phyloP scores from a whole-genome alignment of 37 sponge, comb jelly and placozoan genomes.

The Crambe crambe region DNA sequence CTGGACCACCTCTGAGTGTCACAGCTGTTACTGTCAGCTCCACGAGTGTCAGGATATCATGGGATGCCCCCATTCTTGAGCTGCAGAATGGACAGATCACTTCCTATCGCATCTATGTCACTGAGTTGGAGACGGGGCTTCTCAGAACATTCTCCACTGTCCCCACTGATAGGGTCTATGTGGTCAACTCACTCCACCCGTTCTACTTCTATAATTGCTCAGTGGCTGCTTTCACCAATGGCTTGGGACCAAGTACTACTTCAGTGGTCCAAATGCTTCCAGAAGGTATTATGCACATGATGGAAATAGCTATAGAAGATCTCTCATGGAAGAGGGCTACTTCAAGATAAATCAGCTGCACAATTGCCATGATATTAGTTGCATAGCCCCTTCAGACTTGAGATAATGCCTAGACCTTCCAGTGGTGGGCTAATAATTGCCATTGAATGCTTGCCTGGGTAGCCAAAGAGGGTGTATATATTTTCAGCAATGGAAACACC shows the following conservation, averaged over 20 bases:
- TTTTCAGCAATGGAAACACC: not conserved
- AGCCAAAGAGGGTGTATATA: no score
- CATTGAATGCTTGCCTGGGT: no score
- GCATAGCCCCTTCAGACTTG: no score
- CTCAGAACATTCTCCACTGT: not conserved
- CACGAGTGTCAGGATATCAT: not conserved
- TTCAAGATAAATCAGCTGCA: no score
- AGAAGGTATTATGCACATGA: no score
- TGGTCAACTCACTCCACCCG: conserved; percentile 22
- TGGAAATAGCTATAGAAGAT: no score
- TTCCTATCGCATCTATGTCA: not conserved
- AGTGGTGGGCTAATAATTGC: no score
- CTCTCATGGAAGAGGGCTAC: no score
- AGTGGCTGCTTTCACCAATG: conserved; percentile 47
- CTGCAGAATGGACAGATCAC: conserved; percentile 4
- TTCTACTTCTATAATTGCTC: conserved; percentile 25
- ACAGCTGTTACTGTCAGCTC: not conserved
- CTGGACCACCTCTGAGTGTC: not conserved
- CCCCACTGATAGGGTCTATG: not conserved
- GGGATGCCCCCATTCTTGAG: not conserved
- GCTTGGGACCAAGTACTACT: conserved; percentile 52
- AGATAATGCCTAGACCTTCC: no score
- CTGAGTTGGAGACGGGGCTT: not conserved
- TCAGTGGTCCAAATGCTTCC: no score
- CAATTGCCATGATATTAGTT: no score